Base-by-base conservation (phyloP, 2,113 vertebrate genomes). In the Picathartes gymnocephalus region DNA sequence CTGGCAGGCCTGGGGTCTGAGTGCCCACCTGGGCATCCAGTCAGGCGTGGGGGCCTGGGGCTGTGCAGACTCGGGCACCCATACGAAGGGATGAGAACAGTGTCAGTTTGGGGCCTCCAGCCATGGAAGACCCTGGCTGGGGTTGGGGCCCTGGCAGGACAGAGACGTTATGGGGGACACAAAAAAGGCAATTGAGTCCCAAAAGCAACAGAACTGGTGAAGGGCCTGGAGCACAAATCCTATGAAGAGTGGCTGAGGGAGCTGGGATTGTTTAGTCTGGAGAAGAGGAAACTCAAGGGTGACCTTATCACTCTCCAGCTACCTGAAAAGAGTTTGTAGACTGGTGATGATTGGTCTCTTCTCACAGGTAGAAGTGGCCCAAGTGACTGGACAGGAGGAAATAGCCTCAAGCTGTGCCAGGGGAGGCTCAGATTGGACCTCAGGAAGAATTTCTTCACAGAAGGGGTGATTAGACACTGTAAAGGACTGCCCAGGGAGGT, bases 41-140 rank as follows among this genome's bases (percentile, higher is more conserved):
- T 21, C 15, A 18, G 54, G 47, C 6, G 0, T 9, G 37, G 42
- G 7, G 7, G 9, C 9, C 50, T 64, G 40, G 5, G 30, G 11
- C 54, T 25, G 1, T 15, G 42, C 20, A 7, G 22, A 1, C 2
- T 35, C 2, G 9, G 47, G 3, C 8, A 9, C 18, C 5, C 60
- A 4, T 30, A 3, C 24, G 33, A 2, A 27, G n/a, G 28, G 11
- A 18, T 58, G 70, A 27, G 11, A 10, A 4, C 14, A 4, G 6
- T 21, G 47, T 48, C 10, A 13, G 19, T 21, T 0, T 81, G 42
- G n/a, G 31, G 18, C 9, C 11, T 72, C 10, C 21, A 47, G 37
- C 15, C 5, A 0, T 2, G 8, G 57, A 35, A 84, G 19, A 53
- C 6, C 25, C 33, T 56, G 47, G 4, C 16, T 33, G 51, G 11